Evolutionary conservation across 2,888 invertebrate species (phyloP).

Genomic region (Hirtodrosophila trivittata): DNA sequence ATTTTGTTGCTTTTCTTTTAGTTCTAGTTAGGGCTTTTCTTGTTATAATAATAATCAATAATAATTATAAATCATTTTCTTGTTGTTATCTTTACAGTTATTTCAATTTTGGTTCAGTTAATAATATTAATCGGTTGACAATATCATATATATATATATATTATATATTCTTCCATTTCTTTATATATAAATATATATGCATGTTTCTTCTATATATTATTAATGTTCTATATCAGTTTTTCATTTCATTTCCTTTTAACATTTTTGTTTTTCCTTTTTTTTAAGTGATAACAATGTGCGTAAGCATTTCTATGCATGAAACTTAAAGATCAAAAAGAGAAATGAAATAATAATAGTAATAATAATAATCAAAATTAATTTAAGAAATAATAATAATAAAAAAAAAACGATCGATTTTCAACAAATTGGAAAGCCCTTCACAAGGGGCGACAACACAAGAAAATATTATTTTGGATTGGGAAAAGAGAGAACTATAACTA

Average conservation of each 20-base stretch:
- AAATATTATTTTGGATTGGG: neutral
- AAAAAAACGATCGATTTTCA: conserved; percentile 11
- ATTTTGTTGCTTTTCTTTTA: conserved; percentile 38
- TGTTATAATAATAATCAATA: conserved; percentile 50
- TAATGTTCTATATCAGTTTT: conserved; percentile 33
- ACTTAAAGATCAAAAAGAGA: neutral
- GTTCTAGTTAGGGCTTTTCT: conserved; percentile 50
- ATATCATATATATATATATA: conserved; percentile 53
- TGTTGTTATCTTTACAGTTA: conserved; percentile 58
- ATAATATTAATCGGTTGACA: conserved; percentile 65
- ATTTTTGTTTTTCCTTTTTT: conserved; percentile 22
- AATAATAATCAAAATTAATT: neutral
- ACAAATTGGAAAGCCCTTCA: conserved; percentile 45
- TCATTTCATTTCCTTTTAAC: conserved; percentile 29
- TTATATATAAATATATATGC: conserved; percentile 44
- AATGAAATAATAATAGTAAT: conserved; percentile 21
- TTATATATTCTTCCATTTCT: conserved; percentile 49
- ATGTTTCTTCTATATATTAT: conserved; percentile 44
- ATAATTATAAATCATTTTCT: conserved; percentile 58
- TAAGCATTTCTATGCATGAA: conserved; percentile 60
- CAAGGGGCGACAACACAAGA: conserved; percentile 36
- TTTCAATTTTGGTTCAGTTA: conserved; percentile 77
- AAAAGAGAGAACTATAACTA: conserved; percentile 19
- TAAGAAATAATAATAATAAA: conserved; percentile 14
- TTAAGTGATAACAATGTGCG: conserved; percentile 74